Conservation (phyloP, 2,797 vertebrate genomes). For the Sebastolobus altivelis region DNA sequence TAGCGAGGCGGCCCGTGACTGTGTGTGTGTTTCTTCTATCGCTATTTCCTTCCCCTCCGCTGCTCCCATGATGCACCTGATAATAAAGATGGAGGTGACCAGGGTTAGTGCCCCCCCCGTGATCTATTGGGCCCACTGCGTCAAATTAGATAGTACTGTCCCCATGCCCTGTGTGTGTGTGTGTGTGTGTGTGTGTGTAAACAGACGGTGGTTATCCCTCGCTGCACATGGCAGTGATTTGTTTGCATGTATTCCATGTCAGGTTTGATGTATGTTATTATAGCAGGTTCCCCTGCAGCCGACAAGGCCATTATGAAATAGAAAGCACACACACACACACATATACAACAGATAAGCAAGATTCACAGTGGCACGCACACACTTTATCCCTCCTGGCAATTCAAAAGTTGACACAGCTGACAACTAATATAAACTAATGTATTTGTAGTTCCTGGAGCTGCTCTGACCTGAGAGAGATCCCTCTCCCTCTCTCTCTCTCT, state of each 20-base stretch:
- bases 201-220: constrained; percentile 24
- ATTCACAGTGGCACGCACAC: constrained; percentile 14
- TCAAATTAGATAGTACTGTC: constrained; percentile 32
- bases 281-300: constrained; percentile 48
- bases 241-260: constrained; percentile 78
- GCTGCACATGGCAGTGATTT: constrained; percentile 63
- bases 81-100: constrained; percentile 61
- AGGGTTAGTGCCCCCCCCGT: constrained; percentile 19
- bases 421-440: constrained; percentile 49
- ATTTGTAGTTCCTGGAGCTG: constrained; percentile 21
- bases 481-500: neutral
- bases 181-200: constrained; percentile 19
- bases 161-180: constrained; percentile 12
- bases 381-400: constrained; percentile 35
- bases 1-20: neutral
- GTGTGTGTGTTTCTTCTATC: constrained; percentile 3
- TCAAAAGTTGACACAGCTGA: constrained; percentile 38
- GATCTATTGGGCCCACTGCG: constrained; percentile 20
- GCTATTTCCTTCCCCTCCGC: constrained; percentile 27
- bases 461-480: constrained; percentile 8
- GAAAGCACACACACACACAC: constrained; percentile 16
- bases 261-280: constrained; percentile 72
- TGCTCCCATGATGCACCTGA: constrained; percentile 46
- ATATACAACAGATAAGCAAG: constrained; percentile 10
- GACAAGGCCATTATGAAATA: constrained; percentile 35